These are phyloP conservation scores for Peromyscus aztecus DNA, from an alignment of 2,797 vertebrate genomes.

Conservation along the genomic window DNA sequence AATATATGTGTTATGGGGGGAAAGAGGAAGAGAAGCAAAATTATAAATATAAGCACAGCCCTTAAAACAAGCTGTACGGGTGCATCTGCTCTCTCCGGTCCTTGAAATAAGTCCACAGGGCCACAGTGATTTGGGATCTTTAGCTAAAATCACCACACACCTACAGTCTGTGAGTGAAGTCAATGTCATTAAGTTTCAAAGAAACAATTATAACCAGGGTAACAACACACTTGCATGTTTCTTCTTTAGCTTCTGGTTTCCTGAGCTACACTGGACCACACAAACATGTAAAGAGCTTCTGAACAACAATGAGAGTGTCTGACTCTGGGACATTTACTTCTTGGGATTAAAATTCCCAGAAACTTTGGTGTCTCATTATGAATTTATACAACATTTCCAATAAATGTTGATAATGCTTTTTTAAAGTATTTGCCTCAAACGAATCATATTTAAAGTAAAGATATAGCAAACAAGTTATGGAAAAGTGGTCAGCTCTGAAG, in stretches of 20 bases:
- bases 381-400: slow-evolving; percentile 63
- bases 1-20: slow-evolving; percentile 21
- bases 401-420: slow-evolving; percentile 36
- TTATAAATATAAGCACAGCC: slow-evolving; percentile 57
- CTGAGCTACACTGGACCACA: slow-evolving; percentile 21
- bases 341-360: slow-evolving; percentile 47
- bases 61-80: slow-evolving; percentile 50
- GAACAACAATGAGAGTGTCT: not conserved
- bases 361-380: slow-evolving; percentile 62
- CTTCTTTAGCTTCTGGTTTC: slow-evolving; percentile 39
- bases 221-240: slow-evolving; percentile 12
- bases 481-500: slow-evolving; percentile 82
- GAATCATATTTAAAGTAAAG: slow-evolving; percentile 76
- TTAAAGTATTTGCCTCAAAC: slow-evolving; percentile 57
- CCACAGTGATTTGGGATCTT: not conserved
- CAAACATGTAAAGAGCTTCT: slow-evolving; percentile 16
- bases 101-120: slow-evolving; percentile 56
- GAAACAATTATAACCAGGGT: not conserved
- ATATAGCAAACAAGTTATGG: slow-evolving; percentile 81
- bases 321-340: slow-evolving; percentile 37
- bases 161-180: slow-evolving; percentile 12
- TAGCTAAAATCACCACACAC: slow-evolving; percentile 40
- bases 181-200: slow-evolving; percentile 55
- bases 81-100: not conserved
- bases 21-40: slow-evolving; percentile 42